A percentile compares a stretch with the other conserved stretches of the same genome.
Conservation (phyloP, 2,888 invertebrate genomes). For the Scaptomyza cyrtandrae region DNA sequence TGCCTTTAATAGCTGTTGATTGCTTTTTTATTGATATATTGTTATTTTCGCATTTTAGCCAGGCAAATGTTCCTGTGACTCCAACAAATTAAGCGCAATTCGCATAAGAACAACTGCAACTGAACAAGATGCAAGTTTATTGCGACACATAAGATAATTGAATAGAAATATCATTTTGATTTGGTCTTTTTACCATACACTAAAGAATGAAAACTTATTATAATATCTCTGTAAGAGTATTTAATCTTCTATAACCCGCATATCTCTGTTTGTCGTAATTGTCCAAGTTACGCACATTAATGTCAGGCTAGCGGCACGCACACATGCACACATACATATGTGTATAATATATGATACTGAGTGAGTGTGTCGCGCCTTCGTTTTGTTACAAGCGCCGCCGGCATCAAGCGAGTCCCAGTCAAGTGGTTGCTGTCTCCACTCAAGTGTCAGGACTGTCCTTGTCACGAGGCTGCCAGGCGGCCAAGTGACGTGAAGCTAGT, state of each 20-base stretch:
- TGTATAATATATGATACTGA: neutral
- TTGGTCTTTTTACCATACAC: too few relatives aligned
- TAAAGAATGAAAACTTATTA: too few relatives aligned
- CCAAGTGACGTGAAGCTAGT: constrained; percentile 58
- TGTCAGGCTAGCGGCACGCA: constrained; percentile 27
- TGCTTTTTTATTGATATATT: constrained; percentile 9
- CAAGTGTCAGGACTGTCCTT: constrained; percentile 66
- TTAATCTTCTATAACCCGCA: constrained; percentile 1
- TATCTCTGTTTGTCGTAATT: constrained; percentile 58
- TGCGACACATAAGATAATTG: too few relatives aligned
- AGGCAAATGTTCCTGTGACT: too few relatives aligned
- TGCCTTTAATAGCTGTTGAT: constrained; percentile 39
- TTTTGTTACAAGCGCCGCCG: constrained; percentile 36
- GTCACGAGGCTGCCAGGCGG: constrained; percentile 52
- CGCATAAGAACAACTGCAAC: constrained; percentile 26
- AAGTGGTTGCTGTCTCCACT: constrained; percentile 76
- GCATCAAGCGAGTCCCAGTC: constrained; percentile 56
- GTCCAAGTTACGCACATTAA: constrained; percentile 72
- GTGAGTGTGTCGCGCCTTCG: constrained; percentile 23
- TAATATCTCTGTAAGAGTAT: constrained; percentile 10
- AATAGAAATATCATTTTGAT: too few relatives aligned
- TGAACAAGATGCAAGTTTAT: too few relatives aligned
- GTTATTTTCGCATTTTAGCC: too few relatives aligned
- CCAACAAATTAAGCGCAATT: too few relatives aligned
- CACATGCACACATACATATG: constrained; percentile 2